Base-by-base conservation (phyloP, 2,888 invertebrate species). In the Thymelicus lineola region DNA sequence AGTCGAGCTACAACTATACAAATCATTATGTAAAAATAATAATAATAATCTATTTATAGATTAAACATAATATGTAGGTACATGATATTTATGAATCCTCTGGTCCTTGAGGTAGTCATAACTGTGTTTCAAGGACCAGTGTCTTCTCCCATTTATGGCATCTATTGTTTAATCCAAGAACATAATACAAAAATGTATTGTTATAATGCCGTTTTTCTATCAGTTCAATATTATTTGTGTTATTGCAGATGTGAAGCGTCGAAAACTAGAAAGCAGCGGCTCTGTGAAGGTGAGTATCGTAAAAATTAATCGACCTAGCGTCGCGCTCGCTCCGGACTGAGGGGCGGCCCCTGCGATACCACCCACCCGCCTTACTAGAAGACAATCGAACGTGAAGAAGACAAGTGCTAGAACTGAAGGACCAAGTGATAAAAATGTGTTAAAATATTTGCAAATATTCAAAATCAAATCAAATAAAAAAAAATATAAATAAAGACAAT, bases 221-320 rank as follows among this genome's bases (percentile, higher is more conserved):
- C 38, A 9, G 0, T 38, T 38, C 38, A 38, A 64, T 28, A 12
- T 14, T 15, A 36, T 42, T 57, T 45, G n/a, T 48, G 46, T 57
- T 58, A 76, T 90, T 82, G 28, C 94, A 96, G 97, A 97, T 91
- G 94, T 95, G 82, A 97, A 97, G 94, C 95, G 97, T 91, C 96
- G 97, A 94, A 97, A 97, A 96, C 88, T 97, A 93, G 97, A 97
- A 89, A 94, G 93, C 89, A 94, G 95, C 91, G 86, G 90, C 83
- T 95, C 95, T 88, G 95, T 96, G 94, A 97, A 97, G 97, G 97
- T 97, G 96, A 96, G 96, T 96, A 96, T 96, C 94, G 94, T 89
- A 86, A 82, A 87, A 81, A 84, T 90, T 86, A 88, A 80, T 77
- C 85, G 86, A 78, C 84, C 87, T 83, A 84, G 89, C 87, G 79